Evolutionary conservation across 2,797 vertebrate genomes (phyloP), one percentile per base, ranked within the genome.

Genomic region (Amazona finschi): DNA sequence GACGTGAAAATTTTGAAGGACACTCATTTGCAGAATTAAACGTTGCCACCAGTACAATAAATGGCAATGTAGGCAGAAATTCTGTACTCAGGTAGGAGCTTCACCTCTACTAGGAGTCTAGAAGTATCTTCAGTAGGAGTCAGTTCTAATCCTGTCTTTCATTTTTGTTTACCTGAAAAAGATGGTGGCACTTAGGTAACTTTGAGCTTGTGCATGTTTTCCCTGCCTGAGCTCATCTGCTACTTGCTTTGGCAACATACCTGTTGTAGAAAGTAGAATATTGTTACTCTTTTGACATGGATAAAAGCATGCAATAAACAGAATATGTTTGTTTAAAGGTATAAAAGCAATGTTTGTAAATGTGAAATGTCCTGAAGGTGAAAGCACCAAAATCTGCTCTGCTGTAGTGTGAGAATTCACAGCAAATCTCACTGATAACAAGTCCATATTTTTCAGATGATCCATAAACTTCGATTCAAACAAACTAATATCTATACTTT

Each of bases 151-250:
- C 19, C 10, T 69, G 70, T 58, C 12, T 78, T 58, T 89, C n/a
- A 65, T 71, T 64, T 91, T 82, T 74, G 67, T 88, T 96, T 97
- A 98, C 99, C 98, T 99, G 97, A 99, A 99, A 98, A 98, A 99
- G 88, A 99, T 95, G 3, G 98, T 99, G 28, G 98, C 97, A 73
- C 98, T 98, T 94, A 97, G 94, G n/a, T 98, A 99, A 93, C 98
- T 99, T 96, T 98, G 98, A 93, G 98, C 98, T 97, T 98, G 96
- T 30, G 96, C 87, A 1, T 94, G 97, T 91, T 98, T 98, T 6
- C 98, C 98, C 95, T 98, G 98, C 50, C 98, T 98, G 58, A 99
- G 98, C 79, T 99, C 98, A 82, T 98, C 98, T 43, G 98, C 98
- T 61, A 99, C 98, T 96, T 99, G 98, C 88, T 97, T 98, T 0